phyloP scores from a whole-genome alignment of 2,113 vertebrate genomes.

The Pseudolaguvia tuberculata region DNA sequence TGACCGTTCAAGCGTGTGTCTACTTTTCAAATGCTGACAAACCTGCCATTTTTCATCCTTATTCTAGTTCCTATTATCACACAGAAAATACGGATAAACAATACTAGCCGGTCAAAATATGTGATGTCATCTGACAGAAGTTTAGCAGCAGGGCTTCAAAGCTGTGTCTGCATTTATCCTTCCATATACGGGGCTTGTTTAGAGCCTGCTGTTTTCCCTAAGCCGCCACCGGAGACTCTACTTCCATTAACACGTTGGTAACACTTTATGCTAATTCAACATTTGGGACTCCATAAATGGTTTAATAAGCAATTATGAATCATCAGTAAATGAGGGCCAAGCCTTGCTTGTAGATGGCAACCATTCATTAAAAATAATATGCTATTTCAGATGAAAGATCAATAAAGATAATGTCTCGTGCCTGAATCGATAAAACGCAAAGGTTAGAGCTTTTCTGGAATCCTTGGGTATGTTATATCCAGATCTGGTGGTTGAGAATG shows the following conservation, averaged over 20 bases:
- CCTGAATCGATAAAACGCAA: constrained; percentile 10
- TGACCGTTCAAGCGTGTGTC: constrained; percentile 35
- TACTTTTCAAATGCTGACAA: constrained; percentile 31
- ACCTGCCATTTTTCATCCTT: constrained; percentile 51
- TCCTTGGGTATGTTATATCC: background rate
- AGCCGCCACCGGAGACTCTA: constrained; percentile 19
- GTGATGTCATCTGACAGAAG: background rate
- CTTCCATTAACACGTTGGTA: constrained; percentile 26
- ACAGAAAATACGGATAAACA: background rate
- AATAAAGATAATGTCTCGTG: constrained; percentile 19
- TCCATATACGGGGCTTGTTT: constrained; percentile 1
- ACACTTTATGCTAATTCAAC: constrained; percentile 37
- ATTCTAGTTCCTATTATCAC: constrained; percentile 28
- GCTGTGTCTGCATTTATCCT: background rate
- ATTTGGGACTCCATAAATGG: constrained; percentile 32
- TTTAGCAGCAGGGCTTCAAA: background rate
- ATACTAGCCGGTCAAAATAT: no score
- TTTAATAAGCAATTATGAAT: constrained; percentile 31
- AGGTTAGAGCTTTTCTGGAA: constrained; percentile 11
- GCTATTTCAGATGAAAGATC: constrained; percentile 32
- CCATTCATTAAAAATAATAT: constrained; percentile 28
- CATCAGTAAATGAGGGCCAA: constrained; percentile 24
- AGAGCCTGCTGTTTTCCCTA: background rate
- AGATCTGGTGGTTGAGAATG: no score
- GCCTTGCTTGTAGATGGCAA: constrained; percentile 16